phyloP scores from a whole-genome alignment of 1,140 invertebrate genomes.

The Hestina assimilis region DNA sequence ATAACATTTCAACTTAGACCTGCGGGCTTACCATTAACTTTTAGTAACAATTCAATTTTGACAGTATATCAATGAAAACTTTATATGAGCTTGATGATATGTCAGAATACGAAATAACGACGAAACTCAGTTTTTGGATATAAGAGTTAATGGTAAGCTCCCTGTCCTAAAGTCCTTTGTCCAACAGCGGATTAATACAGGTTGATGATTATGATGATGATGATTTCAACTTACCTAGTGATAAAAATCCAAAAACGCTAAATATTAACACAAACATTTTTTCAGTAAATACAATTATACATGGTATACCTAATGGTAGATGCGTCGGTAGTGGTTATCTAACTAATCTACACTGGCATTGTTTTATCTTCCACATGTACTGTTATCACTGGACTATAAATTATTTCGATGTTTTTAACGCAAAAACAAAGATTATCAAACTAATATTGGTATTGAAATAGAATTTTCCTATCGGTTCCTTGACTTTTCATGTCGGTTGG shows the following conservation, averaged over 20 bases:
- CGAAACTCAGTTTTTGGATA: too few species aligned
- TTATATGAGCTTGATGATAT: too few species aligned
- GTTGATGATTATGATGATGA: too few species aligned
- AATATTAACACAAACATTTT: constrained; percentile 49
- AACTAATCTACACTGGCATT: constrained; percentile 54
- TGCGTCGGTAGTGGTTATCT: constrained; percentile 45
- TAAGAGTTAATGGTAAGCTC: too few species aligned
- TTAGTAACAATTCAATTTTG: too few species aligned
- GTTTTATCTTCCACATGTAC: constrained; percentile 48
- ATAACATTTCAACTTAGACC: too few species aligned
- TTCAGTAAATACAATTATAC: constrained; percentile 20
- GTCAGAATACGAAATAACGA: too few species aligned
- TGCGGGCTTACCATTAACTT: too few species aligned
- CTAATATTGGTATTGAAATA: constrained; percentile 27
- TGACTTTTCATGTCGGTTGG: constrained; percentile 5
- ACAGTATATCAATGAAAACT: too few species aligned
- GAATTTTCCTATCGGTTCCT: constrained; percentile 44
- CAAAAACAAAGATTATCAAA: constrained; percentile 39
- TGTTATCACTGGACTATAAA: constrained; percentile 59
- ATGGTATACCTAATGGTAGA: constrained; percentile 30
- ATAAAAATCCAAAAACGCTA: constrained; percentile 38
- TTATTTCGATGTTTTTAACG: constrained; percentile 52
- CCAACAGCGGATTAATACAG: too few species aligned
- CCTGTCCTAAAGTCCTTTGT: too few species aligned
- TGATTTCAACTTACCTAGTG: constrained; percentile 55